Evolutionary conservation across 1,140 invertebrate genomes (phyloP), one percentile per base, ranked within the genome.

Genomic region (Manduca sexta): DNA sequence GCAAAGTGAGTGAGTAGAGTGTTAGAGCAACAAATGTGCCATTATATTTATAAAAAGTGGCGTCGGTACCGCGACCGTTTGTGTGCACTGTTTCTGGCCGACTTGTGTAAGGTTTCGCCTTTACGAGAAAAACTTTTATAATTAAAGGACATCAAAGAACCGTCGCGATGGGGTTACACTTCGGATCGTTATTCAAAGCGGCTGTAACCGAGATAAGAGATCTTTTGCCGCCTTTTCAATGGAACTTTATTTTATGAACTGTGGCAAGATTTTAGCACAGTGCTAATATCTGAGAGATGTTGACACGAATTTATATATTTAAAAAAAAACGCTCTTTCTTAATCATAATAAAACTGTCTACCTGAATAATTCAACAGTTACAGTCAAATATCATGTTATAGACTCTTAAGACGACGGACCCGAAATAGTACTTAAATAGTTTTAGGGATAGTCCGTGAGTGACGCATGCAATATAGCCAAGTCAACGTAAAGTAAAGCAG

Each of bases 101-200:
- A 57, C 60, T 63, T 67, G 62, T 69, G 72, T 70, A 80, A 76
- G 69, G 70, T 70, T 72, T 63, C 14, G 64, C 63, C 64, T 64
- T 73, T 74, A 74, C 66, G 64, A 66, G 70, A 73, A 77, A 80
- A 76, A 82, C 64, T 80, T 84, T 78, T 80, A 80, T 84, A 82
- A 84, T 84, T 84, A 80, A 80, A 73, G 66, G 76, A 77, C 71
- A 79, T 84, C 80, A 84, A 84, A 82, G 78, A 76, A 72, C 65
- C 62, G 64, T 60, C 45, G 64, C 68, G 73, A 74, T 78, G 69
- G 73, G 74, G 77, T 84, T 81, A 84, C 76, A 78, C 74, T 78
- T 77, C 61, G 56, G 69, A 69, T 79, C 74, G 72, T 79, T 81
- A 83, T 79, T 80, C 63, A 82, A 73, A 73, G 68, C 63, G 71